Evolutionary conservation across 2,113 vertebrate genomes (phyloP).

Genomic region (Oncorhynchus masou): DNA sequence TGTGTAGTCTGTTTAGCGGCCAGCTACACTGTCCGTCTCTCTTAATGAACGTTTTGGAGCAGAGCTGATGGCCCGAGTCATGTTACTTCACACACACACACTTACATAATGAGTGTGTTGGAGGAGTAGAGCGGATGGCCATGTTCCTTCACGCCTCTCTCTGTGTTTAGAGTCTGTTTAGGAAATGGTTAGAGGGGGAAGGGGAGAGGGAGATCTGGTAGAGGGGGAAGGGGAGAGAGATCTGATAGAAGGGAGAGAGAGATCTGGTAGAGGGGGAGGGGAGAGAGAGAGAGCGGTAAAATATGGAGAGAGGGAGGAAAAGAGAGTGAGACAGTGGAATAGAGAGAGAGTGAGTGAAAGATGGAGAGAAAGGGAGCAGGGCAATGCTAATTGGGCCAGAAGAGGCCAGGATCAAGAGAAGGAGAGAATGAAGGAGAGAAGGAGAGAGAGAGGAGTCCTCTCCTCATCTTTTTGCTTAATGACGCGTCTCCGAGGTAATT

Average conservation of each 20-base stretch:
- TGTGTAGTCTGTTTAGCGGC: conserved; percentile 53
- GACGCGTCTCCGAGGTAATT: conserved; percentile 70
- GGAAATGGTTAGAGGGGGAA: conserved; percentile 50
- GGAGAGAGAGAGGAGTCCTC: conserved; percentile 55
- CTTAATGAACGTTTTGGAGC: conserved; percentile 39
- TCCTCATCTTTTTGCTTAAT: conserved; percentile 66
- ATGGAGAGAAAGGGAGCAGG: conserved; percentile 27
- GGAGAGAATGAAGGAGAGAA: conserved; percentile 32
- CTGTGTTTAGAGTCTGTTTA: conserved; percentile 50
- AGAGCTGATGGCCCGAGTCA: conserved; percentile 30
- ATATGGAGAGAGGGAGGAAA: neutral
- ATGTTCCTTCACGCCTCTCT: conserved; percentile 28
- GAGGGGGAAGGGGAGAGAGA: conserved; percentile 52
- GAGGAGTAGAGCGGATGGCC: conserved; percentile 34
- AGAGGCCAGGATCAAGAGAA: conserved; percentile 59
- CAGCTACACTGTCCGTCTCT: conserved; percentile 39
- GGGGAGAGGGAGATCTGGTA: neutral
- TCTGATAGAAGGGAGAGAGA: conserved; percentile 20
- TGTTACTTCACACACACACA: conserved; percentile 19
- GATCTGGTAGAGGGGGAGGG: conserved; percentile 30
- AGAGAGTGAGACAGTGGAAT: neutral
- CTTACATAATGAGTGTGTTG: conserved; percentile 3
- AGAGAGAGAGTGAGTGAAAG: neutral
- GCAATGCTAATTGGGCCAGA: conserved; percentile 73
- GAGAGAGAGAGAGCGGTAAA: conserved; percentile 30